phyloP scores from a whole-genome alignment of 2,797 vertebrate species.

The Furcifer pardalis region DNA sequence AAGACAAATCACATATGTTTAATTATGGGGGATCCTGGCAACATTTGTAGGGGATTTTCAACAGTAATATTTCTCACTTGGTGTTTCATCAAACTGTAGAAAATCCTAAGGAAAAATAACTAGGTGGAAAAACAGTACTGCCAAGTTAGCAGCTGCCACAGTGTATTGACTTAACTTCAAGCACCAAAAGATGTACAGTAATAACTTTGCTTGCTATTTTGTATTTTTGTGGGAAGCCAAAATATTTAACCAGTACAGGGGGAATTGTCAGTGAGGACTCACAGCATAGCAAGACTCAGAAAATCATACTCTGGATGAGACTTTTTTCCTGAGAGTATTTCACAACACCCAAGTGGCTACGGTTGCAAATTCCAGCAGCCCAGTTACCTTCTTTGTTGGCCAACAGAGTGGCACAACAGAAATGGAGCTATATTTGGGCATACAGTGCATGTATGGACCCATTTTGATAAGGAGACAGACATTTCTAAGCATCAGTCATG shows the following conservation, averaged over 20 bases:
- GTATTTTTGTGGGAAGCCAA: too few relatives aligned
- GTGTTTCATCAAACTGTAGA: background rate
- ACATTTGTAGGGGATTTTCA: background rate
- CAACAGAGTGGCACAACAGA: background rate
- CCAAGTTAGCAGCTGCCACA: background rate
- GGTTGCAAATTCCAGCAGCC: background rate
- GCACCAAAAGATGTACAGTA: background rate
- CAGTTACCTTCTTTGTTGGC: background rate
- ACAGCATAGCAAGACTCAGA: too few relatives aligned
- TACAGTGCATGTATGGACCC: too few relatives aligned
- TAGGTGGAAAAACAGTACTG: background rate
- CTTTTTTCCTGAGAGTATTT: too few relatives aligned
- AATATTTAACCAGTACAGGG: too few relatives aligned
- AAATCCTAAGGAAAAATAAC: background rate
- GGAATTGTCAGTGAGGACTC: too few relatives aligned
- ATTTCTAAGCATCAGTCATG: background rate
- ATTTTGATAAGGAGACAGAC: background rate
- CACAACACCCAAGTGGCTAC: too few relatives aligned
- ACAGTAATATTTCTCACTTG: slow-evolving; percentile 7
- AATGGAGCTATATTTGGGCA: background rate
- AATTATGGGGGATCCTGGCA: background rate
- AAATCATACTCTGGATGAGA: too few relatives aligned
- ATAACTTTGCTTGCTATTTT: background rate
- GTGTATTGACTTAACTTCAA: background rate
- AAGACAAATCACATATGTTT: background rate